Evolutionary conservation across 1,140 invertebrate genomes (phyloP).

Genomic region (Hypothenemus hampei): DNA sequence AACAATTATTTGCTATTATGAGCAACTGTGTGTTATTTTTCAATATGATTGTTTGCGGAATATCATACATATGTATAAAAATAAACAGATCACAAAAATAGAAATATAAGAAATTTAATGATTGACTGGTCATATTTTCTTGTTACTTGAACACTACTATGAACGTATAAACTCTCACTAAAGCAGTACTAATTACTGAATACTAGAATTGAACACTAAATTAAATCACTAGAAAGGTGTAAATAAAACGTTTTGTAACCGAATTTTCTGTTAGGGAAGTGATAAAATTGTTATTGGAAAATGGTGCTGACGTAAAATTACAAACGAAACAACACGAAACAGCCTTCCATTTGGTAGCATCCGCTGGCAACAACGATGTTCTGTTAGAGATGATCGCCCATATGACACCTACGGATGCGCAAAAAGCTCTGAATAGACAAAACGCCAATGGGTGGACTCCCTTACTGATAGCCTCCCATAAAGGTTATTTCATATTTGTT

Average conservation of each 20-base stretch:
- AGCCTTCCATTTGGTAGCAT: conserved; percentile 90
- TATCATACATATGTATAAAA: no score
- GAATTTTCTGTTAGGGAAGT: conserved; percentile 59
- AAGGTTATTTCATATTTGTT: conserved; percentile 40
- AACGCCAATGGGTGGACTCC: conserved; percentile 92
- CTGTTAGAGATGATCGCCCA: conserved; percentile 88
- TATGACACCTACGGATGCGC: conserved; percentile 79
- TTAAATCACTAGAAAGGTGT: no score
- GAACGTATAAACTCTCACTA: no score
- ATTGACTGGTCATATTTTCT: no score
- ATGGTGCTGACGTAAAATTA: conserved; percentile 81
- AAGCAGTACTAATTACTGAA: no score
- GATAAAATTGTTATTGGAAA: conserved; percentile 80
- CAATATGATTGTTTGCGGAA: no score
- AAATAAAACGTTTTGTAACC: neutral
- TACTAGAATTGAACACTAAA: no score
- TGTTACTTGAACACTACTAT: no score
- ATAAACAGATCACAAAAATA: no score
- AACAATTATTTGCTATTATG: no score
- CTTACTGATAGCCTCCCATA: conserved; percentile 82
- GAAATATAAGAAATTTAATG: no score
- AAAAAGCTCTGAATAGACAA: conserved; percentile 91
- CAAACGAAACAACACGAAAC: conserved; percentile 88
- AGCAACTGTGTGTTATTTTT: no score
- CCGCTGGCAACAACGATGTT: conserved; percentile 93